phyloP scores from a whole-genome alignment of 2,797 vertebrate species.

The Myoxocephalus aenaeus region DNA sequence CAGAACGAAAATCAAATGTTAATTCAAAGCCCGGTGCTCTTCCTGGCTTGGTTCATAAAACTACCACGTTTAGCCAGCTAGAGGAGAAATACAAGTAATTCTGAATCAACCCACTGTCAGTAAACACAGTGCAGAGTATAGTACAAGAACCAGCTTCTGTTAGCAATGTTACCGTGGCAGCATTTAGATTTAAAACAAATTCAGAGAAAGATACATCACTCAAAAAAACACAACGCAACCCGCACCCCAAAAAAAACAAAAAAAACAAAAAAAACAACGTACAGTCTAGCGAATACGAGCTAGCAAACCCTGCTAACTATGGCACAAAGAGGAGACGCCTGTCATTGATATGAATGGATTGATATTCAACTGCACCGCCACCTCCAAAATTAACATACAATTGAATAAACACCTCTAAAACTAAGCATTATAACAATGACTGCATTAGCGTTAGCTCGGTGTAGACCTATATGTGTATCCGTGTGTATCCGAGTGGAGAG shows the following conservation, averaged over 20 bases:
- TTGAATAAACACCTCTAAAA: neutral
- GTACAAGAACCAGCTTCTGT: neutral
- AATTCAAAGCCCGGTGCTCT: no score
- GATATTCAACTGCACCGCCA: neutral
- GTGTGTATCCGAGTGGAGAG: constrained; percentile 11
- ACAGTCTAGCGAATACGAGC: neutral
- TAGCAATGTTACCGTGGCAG: no score
- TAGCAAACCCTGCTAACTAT: neutral
- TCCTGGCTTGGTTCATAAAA: no score
- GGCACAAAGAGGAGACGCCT: neutral
- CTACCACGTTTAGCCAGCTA: neutral
- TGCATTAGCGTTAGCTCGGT: neutral
- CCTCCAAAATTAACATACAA: neutral
- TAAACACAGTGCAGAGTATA: neutral
- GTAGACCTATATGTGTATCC: neutral
- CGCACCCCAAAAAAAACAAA: no score
- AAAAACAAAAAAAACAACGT: no score
- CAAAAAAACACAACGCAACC: no score
- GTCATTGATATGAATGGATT: neutral
- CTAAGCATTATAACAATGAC: neutral
- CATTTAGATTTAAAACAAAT: no score
- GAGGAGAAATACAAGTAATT: neutral
- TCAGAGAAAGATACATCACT: no score
- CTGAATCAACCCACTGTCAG: neutral
- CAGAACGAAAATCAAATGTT: no score